Evolutionary conservation across 2,797 vertebrate genomes (phyloP).

Genomic region (Cyclopterus lumpus): DNA sequence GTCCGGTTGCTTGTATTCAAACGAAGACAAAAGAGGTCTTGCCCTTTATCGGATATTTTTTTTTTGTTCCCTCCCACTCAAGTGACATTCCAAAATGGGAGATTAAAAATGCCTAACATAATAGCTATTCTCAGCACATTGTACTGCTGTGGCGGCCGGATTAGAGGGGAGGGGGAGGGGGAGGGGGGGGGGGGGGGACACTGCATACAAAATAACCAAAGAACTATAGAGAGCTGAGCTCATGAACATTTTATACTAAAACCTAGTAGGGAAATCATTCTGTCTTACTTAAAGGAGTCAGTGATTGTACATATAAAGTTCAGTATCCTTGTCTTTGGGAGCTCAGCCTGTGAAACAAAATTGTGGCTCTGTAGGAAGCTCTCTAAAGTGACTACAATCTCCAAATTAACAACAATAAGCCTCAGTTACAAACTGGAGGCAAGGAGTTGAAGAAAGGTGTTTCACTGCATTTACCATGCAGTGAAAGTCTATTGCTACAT

Average conservation of each 20-base stretch:
- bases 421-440: not conserved
- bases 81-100: slow-evolving; percentile 60
- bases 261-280: slow-evolving; percentile 18
- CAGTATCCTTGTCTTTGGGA: not conserved
- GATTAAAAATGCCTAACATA: slow-evolving; percentile 54
- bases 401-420: not conserved
- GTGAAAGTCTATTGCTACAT: not conserved
- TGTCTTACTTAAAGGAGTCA: slow-evolving; percentile 13
- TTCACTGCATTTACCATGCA: not conserved
- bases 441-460: not conserved
- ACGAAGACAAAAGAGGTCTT: slow-evolving; percentile 58
- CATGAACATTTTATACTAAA: slow-evolving; percentile 22
- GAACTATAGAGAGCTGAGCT: slow-evolving; percentile 13
- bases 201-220: slow-evolving; percentile 32
- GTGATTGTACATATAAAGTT: slow-evolving; percentile 4
- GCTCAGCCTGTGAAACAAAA: not conserved
- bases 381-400: not conserved
- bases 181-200: not conserved
- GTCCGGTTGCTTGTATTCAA: slow-evolving; percentile 49
- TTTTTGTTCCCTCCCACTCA: slow-evolving; percentile 48
- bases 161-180: not conserved
- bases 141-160: slow-evolving; percentile 33
- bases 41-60: slow-evolving; percentile 53
- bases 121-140: slow-evolving; percentile 59
- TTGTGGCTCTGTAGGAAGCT: slow-evolving; percentile 8